phyloP scores from a whole-genome alignment of 2,797 vertebrate genomes.

The Distichodus sexfasciatus region DNA sequence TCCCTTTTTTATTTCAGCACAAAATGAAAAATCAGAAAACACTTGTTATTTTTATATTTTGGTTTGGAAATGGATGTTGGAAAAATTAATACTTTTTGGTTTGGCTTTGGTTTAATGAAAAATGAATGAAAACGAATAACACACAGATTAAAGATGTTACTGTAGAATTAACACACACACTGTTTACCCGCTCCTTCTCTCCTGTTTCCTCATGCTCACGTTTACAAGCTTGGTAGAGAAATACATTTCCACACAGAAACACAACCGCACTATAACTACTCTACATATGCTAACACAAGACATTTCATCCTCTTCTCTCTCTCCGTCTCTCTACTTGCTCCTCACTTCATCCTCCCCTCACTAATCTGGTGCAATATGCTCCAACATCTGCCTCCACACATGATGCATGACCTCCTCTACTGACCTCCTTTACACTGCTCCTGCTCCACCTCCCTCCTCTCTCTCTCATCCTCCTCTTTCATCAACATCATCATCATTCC shows the following conservation, averaged over 20 bases:
- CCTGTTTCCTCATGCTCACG: neutral
- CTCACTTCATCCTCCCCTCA: slow-evolving; percentile 62
- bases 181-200: neutral
- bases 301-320: slow-evolving; percentile 25
- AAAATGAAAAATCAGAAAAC: too few species aligned
- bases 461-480: neutral
- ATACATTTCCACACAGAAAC: slow-evolving; percentile 31
- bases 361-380: slow-evolving; percentile 90
- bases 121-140: too few species aligned
- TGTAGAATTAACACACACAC: neutral
- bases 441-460: slow-evolving; percentile 15
- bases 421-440: slow-evolving; percentile 84
- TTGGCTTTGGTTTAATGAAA: too few species aligned
- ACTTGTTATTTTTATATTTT: too few species aligned
- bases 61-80: too few species aligned
- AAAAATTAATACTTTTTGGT: too few species aligned
- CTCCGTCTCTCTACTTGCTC: slow-evolving; percentile 48
- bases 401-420: slow-evolving; percentile 80
- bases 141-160: too few species aligned
- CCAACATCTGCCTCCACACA: slow-evolving; percentile 92
- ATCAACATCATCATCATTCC: neutral
- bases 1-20: too few species aligned
- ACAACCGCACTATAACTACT: slow-evolving; percentile 55
- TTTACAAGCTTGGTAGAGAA: slow-evolving; percentile 21
- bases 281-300: too few species aligned